These are phyloP conservation scores for Drosophila nigritarsus DNA, from an alignment of 2,888 invertebrate species.

Conservation along the genomic window DNA sequence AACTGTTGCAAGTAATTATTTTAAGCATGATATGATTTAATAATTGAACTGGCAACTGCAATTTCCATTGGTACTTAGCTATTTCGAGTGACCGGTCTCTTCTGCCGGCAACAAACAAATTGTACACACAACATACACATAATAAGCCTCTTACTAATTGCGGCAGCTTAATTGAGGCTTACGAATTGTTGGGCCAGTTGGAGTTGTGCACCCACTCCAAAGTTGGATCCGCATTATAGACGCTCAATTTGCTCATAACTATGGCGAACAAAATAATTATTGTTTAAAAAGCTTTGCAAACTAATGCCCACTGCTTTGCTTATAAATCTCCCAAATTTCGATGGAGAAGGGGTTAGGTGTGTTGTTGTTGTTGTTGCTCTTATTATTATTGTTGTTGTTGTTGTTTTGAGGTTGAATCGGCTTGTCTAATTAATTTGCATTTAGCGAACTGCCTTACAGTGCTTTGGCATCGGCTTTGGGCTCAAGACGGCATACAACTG, in stretches of 20 bases:
- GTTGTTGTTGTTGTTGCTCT: slow-evolving; percentile 4
- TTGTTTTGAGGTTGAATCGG: slow-evolving; percentile 34
- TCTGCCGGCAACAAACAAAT: slow-evolving; percentile 18
- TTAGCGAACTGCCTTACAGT: slow-evolving; percentile 50
- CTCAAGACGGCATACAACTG: slow-evolving; percentile 50
- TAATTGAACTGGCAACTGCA: neutral
- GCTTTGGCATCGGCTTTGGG: slow-evolving; percentile 37
- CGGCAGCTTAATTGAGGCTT: slow-evolving; percentile 65
- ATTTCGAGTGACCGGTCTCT: slow-evolving; percentile 4
- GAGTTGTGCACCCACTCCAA: slow-evolving; percentile 9
- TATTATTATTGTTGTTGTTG: neutral
- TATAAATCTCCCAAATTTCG: slow-evolving; percentile 26
- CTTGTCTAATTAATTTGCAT: slow-evolving; percentile 70
- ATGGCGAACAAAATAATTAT: slow-evolving; percentile 55
- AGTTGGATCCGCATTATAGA: slow-evolving; percentile 33
- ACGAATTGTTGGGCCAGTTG: slow-evolving; percentile 30
- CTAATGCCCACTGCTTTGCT: slow-evolving; percentile 37
- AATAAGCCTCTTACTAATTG: slow-evolving; percentile 60
- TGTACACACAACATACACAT: slow-evolving; percentile 21
- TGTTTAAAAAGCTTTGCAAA: slow-evolving; percentile 56
- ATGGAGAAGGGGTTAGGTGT: neutral
- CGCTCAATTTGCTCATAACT: slow-evolving; percentile 61
- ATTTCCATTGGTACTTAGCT: neutral
- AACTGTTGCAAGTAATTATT: neutral
- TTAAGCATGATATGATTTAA: neutral